These are phyloP conservation scores for Macrotus californicus DNA, from an alignment of 2,113 vertebrate genomes.

Conservation along the genomic window DNA sequence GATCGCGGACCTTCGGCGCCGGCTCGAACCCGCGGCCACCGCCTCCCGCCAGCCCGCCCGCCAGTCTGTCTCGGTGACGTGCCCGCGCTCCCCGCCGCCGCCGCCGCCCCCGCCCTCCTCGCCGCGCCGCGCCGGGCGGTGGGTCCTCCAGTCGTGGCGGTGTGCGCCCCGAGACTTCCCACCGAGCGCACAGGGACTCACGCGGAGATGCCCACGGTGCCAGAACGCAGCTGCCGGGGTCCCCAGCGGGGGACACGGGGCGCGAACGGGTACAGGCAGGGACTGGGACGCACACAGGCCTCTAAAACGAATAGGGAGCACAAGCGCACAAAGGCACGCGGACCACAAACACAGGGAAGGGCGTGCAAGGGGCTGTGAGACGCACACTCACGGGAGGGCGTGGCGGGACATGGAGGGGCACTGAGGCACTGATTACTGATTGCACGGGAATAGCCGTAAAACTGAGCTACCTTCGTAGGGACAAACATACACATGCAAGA, in stretches of 20 bases:
- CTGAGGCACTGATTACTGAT: neutral
- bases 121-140: neutral
- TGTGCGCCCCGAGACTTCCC: neutral
- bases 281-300: constrained; percentile 2
- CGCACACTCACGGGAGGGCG: neutral
- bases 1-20: constrained; percentile 47
- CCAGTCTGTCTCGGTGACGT: constrained; percentile 59
- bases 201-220: neutral
- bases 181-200: neutral
- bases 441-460: neutral
- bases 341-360: constrained; percentile 26
- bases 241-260: neutral
- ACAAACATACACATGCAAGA: neutral
- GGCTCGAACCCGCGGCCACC: constrained; percentile 66
- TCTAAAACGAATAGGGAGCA: constrained; percentile 35
- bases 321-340: constrained; percentile 54
- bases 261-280: neutral
- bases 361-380: neutral
- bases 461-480: neutral
- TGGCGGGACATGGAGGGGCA: neutral
- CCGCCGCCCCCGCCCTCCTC: constrained; percentile 26
- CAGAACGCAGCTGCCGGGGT: neutral
- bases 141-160: constrained; percentile 19
- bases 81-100: constrained; percentile 55
- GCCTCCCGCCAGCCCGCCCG: constrained; percentile 43